These are phyloP conservation scores for Podocnemis expansa DNA, from an alignment of 2,113 vertebrate genomes.

Conservation along the genomic window DNA sequence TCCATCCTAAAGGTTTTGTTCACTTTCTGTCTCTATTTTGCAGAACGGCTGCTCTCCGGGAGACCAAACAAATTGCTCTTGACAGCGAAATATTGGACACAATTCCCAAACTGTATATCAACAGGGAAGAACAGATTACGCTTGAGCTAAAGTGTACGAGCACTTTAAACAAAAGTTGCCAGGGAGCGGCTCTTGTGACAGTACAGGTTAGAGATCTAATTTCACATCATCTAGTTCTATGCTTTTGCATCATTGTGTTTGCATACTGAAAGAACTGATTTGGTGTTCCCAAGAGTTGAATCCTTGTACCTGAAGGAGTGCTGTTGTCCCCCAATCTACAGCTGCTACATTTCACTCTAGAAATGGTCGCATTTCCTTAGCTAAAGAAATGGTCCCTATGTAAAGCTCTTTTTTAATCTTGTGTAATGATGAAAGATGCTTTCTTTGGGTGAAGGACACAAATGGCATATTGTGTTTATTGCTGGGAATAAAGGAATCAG, in stretches of 20 bases:
- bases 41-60: constrained; percentile 90
- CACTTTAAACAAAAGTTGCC: constrained; percentile 87
- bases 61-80: constrained; percentile 93
- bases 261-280: not conserved
- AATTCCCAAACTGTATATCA: constrained; percentile 89
- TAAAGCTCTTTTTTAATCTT: not conserved
- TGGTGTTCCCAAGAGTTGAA: not conserved
- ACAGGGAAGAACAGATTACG: constrained; percentile 91
- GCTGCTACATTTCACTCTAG: accelerated
- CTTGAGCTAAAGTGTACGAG: constrained; percentile 90
- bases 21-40: constrained; percentile 28
- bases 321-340: not conserved
- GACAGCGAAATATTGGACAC: constrained; percentile 89
- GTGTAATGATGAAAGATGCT: not conserved
- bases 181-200: constrained; percentile 88
- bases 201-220: constrained; percentile 82
- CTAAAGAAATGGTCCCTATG: not conserved
- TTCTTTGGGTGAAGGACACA: no score
- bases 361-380: not conserved
- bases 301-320: not conserved
- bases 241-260: accelerated
- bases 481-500: not conserved
- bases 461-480: not conserved
- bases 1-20: not conserved
- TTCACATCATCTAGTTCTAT: accelerated